Evolutionary conservation across 1,140 invertebrate genomes (phyloP).

Genomic region (Diachasma alloeum): DNA sequence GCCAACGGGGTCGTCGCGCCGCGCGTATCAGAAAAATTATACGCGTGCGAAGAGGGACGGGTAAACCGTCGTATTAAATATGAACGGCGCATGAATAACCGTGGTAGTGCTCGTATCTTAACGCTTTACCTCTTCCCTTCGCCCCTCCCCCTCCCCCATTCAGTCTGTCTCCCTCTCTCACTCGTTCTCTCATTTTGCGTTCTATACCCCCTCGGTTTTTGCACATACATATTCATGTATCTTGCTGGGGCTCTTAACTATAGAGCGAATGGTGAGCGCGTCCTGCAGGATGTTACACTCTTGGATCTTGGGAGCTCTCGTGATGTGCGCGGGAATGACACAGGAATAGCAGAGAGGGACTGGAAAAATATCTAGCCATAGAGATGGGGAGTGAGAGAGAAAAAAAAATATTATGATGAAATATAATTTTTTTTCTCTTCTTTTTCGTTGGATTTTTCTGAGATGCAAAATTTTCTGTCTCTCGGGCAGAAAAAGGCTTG

Average conservation of each 20-base stretch:
- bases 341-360: background rate
- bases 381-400: background rate
- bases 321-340: background rate
- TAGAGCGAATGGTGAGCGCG: background rate
- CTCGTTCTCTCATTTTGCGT: conserved; percentile 3
- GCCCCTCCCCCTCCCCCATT: conserved; percentile 45
- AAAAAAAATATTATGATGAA: background rate
- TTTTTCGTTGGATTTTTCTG: conserved; percentile 10
- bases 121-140: conserved; percentile 40
- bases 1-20: background rate
- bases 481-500: background rate
- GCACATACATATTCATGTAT: conserved; percentile 26
- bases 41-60: conserved; percentile 39
- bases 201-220: conserved; percentile 11
- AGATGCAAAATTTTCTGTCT: conserved; percentile 22
- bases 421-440: background rate
- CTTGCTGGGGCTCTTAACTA: background rate
- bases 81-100: conserved; percentile 61
- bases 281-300: conserved; percentile 6
- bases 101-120: conserved; percentile 51
- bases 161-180: conserved; percentile 13
- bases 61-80: conserved; percentile 60
- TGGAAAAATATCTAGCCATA: background rate
- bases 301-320: background rate
- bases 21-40: conserved; percentile 47